Conservation (phyloP, 30 jellyfish, hydroid and myxozoan genomes). For the Pelagia noctiluca region DNA sequence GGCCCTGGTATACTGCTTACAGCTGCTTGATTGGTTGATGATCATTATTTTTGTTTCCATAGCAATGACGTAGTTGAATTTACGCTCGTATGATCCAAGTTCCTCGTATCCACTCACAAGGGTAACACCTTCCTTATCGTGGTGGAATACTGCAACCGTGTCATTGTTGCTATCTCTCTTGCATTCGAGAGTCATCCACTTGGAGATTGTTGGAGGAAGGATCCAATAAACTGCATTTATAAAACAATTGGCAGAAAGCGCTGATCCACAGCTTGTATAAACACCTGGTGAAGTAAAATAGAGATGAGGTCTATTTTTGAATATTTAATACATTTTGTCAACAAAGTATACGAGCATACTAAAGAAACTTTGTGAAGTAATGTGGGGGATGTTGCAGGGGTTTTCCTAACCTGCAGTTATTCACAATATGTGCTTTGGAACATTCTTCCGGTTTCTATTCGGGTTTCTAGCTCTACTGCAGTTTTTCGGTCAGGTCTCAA, state of each 20-base stretch:
- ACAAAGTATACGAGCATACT: too few relatives aligned
- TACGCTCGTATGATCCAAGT: not conserved
- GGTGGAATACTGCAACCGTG: constrained; percentile 1
- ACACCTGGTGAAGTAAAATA: not conserved
- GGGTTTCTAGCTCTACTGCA: too few relatives aligned
- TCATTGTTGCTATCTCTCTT: not conserved
- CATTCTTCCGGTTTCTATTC: too few relatives aligned
- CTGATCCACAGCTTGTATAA: not conserved
- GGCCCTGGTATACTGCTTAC: constrained; percentile 43
- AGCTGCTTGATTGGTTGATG: not conserved
- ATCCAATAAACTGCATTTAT: not conserved
- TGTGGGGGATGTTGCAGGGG: too few relatives aligned
- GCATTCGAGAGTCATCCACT: constrained; percentile 4
- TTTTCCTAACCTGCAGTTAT: too few relatives aligned
- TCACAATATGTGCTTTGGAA: too few relatives aligned
- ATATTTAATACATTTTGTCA: too few relatives aligned
- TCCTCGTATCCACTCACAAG: not conserved
- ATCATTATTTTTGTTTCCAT: not conserved
- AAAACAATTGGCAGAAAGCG: not conserved
- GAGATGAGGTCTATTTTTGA: too few relatives aligned
- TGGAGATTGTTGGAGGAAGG: not conserved
- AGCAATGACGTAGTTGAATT: not conserved
- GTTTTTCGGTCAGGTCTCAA: too few relatives aligned
- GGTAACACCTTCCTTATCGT: not conserved
- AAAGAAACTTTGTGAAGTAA: too few relatives aligned